phyloP scores from a whole-genome alignment of 2,888 invertebrate genomes.

The Nemurella pictetii region DNA sequence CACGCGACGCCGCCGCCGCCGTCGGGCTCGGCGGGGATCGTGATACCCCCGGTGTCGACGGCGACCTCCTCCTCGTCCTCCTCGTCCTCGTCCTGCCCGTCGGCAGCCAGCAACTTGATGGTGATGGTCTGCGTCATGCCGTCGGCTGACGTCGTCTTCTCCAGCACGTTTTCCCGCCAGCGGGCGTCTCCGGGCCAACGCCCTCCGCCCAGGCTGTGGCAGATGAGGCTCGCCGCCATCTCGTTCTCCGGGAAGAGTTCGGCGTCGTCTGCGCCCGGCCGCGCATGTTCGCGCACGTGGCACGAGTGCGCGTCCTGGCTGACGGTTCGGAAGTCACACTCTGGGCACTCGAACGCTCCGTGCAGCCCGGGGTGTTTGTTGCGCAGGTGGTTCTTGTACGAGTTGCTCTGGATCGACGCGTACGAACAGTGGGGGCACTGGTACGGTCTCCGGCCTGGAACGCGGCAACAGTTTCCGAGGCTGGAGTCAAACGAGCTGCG shows the following conservation, averaged over 20 bases:
- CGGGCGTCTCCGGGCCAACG: slow-evolving; percentile 47
- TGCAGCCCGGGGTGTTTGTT: slow-evolving; percentile 58
- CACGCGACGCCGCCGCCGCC: too few species aligned
- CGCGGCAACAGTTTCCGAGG: too few species aligned
- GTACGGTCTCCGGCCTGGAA: slow-evolving; percentile 59
- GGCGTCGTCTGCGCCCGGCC: slow-evolving; percentile 41
- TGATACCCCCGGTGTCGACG: slow-evolving; percentile 61
- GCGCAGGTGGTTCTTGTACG: slow-evolving; percentile 65
- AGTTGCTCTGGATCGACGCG: slow-evolving; percentile 68
- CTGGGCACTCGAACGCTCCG: slow-evolving; percentile 57
- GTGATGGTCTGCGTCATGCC: slow-evolving; percentile 46
- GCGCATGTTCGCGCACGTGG: slow-evolving; percentile 60
- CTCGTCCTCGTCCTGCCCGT: slow-evolving; percentile 56
- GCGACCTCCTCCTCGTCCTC: slow-evolving; percentile 54
- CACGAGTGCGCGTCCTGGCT: slow-evolving; percentile 58
- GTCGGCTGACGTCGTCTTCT: slow-evolving; percentile 52
- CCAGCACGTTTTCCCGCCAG: slow-evolving; percentile 51
- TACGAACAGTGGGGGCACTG: slow-evolving; percentile 71
- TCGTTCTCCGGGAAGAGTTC: slow-evolving; percentile 53
- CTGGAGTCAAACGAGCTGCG: too few species aligned
- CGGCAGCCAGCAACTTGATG: slow-evolving; percentile 44
- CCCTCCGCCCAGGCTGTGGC: slow-evolving; percentile 51
- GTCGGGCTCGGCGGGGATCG: slow-evolving; percentile 57
- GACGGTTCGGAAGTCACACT: slow-evolving; percentile 62
- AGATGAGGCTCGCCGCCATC: slow-evolving; percentile 52